Evolutionary conservation across 2,797 vertebrate species (phyloP).

Genomic region (Sebastes alutus): DNA sequence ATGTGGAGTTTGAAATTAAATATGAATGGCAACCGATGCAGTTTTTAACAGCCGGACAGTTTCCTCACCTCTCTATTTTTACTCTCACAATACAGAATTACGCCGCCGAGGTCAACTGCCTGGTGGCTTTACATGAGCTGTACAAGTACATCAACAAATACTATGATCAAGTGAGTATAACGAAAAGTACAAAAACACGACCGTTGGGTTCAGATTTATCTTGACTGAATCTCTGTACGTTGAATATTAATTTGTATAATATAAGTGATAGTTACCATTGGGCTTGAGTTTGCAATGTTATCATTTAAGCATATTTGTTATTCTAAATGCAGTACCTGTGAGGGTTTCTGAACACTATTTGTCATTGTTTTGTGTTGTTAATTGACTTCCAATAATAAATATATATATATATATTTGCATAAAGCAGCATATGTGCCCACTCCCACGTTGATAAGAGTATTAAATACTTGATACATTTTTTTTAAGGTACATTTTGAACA

Average conservation of each 20-base stretch:
- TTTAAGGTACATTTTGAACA: no score
- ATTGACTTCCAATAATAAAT: no score
- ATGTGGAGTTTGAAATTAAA: slow-evolving; percentile 35
- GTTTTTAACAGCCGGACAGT: slow-evolving; percentile 18
- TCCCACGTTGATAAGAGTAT: no score
- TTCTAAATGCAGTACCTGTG: no score
- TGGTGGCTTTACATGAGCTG: slow-evolving; percentile 94
- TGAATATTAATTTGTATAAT: background rate
- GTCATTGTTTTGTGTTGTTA: no score
- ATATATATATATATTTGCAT: no score
- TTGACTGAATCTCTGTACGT: background rate
- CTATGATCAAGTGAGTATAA: slow-evolving; percentile 92
- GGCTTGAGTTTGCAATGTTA: no score
- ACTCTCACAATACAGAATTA: slow-evolving; percentile 85
- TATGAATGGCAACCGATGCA: slow-evolving; percentile 12
- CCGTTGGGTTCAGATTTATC: background rate
- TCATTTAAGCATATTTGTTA: no score
- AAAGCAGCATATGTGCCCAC: no score
- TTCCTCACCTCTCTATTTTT: slow-evolving; percentile 37
- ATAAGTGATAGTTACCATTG: background rate
- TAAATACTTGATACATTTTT: no score
- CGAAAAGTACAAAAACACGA: background rate
- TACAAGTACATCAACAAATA: slow-evolving; percentile 99
- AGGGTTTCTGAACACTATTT: no score
- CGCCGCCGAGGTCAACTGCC: slow-evolving; percentile 93